Evolutionary conservation across 2,888 invertebrate species (phyloP), one percentile per base, ranked within the genome.

Genomic region (Gastrophysa polygoni): DNA sequence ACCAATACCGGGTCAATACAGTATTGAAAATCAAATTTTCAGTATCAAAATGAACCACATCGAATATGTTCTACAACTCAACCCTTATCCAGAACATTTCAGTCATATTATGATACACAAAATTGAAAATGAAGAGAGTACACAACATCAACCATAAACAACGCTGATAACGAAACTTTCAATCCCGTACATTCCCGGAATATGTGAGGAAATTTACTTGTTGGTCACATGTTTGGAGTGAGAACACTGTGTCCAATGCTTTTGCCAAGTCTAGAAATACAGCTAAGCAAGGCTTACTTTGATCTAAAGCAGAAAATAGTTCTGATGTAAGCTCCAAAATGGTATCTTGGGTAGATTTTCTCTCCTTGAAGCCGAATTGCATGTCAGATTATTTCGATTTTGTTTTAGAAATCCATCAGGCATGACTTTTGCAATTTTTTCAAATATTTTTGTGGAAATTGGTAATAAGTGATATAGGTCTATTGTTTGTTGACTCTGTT

Each of bases 221-320:
- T n/a, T n/a, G n/a, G n/a, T n/a, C n/a, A n/a, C n/a, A n/a, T n/a
- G n/a, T n/a, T n/a, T n/a, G n/a, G n/a, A n/a, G n/a, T n/a, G n/a
- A n/a, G n/a, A n/a, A n/a, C 8, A 32, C 32, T 5, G 32, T 32
- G 32, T 32, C 32, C 2, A 32, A 32, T 7, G 32, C 32, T 10
- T 32, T 32, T 55, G 59, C 44, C 50, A 47, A 21, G 11, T 47
- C 49, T 49, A 49, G 17, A 28, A 49, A 49, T 11, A 49, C 49
- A 49, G 49, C 10, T 17, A 49, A 2, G 28, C 49, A 49, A 28
- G 49, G 49, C 17, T 48, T 48, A 48, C 48, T 48, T 48, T 48
- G 48, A 21, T 48, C 48, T 6, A 48, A 14, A 21, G 48, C 24
- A 17, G 24, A n/a, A 14, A 28, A 24, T n/a, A 49, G 11, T 24